Base-by-base conservation (phyloP, 2,113 vertebrate genomes). In the Rattus rattus region DNA sequence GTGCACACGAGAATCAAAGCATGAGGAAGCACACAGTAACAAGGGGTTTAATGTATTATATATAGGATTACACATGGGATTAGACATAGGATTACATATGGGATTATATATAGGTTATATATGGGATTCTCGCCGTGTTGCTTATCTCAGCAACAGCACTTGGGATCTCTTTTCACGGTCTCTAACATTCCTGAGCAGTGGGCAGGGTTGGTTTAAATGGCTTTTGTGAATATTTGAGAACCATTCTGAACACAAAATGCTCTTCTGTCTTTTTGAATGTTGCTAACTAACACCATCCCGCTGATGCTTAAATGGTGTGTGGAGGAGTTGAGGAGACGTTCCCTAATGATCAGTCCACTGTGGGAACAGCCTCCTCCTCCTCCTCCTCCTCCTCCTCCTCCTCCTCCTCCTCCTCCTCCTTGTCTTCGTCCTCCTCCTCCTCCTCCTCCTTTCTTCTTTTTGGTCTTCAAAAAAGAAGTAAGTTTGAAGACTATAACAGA, bases 41-140 rank as follows among this genome's bases (percentile, higher is more conserved):
- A 17, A 72, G 72, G 63, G 80, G 75, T 96, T 75, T 93, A 89
- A 96, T 96, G 90, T 91, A 75, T 91, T 92, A 92, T 93, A 95
- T 95, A 87, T 22, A 79, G 75, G 65, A 69, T 33, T 30, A 33
- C 14, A 33, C 10, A 20, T 22, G 20, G 59, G 4, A 20, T 61
- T 14, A 61, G 5, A 61, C 5, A 61, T 61, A 20, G 59, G 5
- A 7, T 61, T 20, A 61, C 7, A 61, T 20, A 61, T 22, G 20
- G 1, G 20, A 22, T 61, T 61, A 61, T 61, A 61, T 20, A 65
- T 43, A 54, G 52, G 52, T 54, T 5, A 54, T 54, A 54, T 54
- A 16, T 88, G 33, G 7, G 49, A 73, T 93, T 97, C 92, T 85
- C 75, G 88, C 30, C 33, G 75, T 69, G 33, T 89, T 89, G 83